Evolutionary conservation across 2,888 invertebrate species (phyloP), one percentile per base, ranked within the genome.

Genomic region (Drosophila kanekoi): DNA sequence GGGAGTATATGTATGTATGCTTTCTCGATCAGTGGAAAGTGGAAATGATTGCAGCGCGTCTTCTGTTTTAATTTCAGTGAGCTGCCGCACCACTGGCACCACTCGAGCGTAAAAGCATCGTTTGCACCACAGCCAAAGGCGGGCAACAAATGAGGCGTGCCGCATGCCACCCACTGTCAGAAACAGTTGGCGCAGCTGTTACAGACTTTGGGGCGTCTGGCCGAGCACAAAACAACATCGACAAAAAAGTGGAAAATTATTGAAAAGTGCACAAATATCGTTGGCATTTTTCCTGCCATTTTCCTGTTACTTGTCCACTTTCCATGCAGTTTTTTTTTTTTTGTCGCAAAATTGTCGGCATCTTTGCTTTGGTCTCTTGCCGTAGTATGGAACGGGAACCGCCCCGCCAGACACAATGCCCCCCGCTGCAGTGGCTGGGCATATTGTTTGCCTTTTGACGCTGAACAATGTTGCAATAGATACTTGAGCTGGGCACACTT

Each of bases 401-500:
- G 38, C 33, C n/a, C 38, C 13, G 44, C 57, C 59, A 66, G 71
- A 66, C 76, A 49, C 41, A 52, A 37, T 48, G 43, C 33, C 6
- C 41, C 14, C 5, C 1, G 13, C 40, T 35, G 28, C 20, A 47
- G 20, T 37, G 14, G 14, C 33, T 14, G 47, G 66, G 51, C 71
- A 71, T 67, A 79, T 82, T 79, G 81, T 81, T 84, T 76, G 84
- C 73, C 76, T 58, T 76, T 78, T 76, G 61, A 79, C 68, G 59
- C 53, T 67, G 38, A 45, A 60, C 58, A 63, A 53, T 70, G 70
- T 53, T 53, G 64, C 68, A 67, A 51, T 61, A 54, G 59, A 53
- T 53, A 41, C 76, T 79, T 65, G 79, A 61, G 62, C 40, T 38
- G 52, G 13, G 35, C 40, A 33, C 37, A 37, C 37, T 53, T 38